phyloP scores from a whole-genome alignment of 2,797 vertebrate species.

The Falco peregrinus region DNA sequence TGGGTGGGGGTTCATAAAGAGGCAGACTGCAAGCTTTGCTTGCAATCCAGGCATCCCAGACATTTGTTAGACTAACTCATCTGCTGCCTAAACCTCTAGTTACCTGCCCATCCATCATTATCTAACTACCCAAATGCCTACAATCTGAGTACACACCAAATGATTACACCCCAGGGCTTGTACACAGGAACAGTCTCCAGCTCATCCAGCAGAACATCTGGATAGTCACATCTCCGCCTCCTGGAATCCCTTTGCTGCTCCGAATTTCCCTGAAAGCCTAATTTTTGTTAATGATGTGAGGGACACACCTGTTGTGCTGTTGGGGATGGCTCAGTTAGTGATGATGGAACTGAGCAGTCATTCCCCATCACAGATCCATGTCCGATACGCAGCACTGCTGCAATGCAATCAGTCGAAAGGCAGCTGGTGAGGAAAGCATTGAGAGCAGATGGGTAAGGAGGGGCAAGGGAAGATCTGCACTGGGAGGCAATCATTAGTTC shows the following conservation, averaged over 20 bases:
- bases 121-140: neutral
- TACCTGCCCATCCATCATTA: neutral
- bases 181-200: neutral
- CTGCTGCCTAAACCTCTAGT: neutral
- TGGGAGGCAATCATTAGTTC: neutral
- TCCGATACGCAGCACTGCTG: neutral
- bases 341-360: neutral
- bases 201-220: neutral
- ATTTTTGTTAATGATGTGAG: neutral
- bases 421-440: neutral
- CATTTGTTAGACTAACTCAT: neutral
- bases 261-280: neutral
- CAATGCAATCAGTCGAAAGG: neutral
- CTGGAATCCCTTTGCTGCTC: neutral
- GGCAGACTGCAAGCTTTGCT: neutral
- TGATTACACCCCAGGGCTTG: neutral
- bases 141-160: neutral
- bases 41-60: neutral
- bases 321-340: neutral
- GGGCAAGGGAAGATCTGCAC: neutral
- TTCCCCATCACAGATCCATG: fast-evolving
- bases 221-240: neutral
- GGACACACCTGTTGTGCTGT: neutral
- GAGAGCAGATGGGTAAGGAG: neutral
- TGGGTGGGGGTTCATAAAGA: neutral